Percentiles rank a stretch among this genome's conserved stretches.
Evolutionary conservation across 2,888 invertebrate species (phyloP).

Genomic region (Deroplatys truncata): DNA sequence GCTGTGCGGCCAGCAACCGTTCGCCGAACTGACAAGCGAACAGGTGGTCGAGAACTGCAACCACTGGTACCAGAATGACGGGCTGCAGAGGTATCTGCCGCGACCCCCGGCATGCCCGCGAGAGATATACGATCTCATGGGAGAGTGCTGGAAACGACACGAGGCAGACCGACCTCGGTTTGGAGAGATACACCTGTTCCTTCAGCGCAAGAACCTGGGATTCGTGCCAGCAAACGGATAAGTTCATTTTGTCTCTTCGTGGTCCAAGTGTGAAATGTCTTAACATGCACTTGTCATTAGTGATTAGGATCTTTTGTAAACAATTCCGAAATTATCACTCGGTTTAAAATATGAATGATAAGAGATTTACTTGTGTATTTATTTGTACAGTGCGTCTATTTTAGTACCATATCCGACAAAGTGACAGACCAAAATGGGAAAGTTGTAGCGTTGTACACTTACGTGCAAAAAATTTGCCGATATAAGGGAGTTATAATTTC

Average conservation of each 20-base stretch:
- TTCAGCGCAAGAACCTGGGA: slow-evolving; percentile 66
- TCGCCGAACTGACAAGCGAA: slow-evolving; percentile 75
- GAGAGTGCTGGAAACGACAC: slow-evolving; percentile 85
- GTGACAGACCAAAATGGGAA: no score
- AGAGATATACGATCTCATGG: slow-evolving; percentile 88
- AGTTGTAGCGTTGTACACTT: no score
- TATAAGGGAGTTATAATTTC: no score
- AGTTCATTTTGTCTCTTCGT: background rate
- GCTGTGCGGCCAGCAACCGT: slow-evolving; percentile 74
- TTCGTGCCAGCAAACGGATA: slow-evolving; percentile 50
- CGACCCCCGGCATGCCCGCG: slow-evolving; percentile 74
- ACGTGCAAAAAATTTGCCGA: no score
- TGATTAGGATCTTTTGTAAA: no score
- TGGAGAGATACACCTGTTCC: slow-evolving; percentile 81
- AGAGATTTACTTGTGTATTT: no score
- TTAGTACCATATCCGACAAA: no score
- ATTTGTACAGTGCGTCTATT: no score
- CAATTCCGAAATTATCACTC: no score
- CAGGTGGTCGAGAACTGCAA: slow-evolving; percentile 74
- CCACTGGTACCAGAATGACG: slow-evolving; percentile 59
- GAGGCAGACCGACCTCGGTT: slow-evolving; percentile 79
- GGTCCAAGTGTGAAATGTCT: background rate
- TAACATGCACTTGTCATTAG: no score
- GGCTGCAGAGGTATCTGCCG: slow-evolving; percentile 51
- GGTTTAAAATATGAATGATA: no score